phyloP scores from a whole-genome alignment of 2,797 vertebrate species.

The Molossus alvarezi region DNA sequence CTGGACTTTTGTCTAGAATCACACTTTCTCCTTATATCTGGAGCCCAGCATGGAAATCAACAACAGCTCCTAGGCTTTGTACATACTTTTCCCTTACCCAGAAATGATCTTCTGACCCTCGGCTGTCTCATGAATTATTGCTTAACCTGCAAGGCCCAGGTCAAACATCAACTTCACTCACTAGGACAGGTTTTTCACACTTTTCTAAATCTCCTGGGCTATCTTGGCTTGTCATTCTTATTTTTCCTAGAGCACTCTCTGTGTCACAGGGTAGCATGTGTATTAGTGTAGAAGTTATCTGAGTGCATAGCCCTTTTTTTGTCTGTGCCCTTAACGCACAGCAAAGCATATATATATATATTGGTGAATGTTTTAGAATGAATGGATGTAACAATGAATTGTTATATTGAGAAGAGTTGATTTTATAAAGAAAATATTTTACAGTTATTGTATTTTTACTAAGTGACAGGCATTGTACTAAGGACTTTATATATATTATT shows the following conservation, averaged over 20 bases:
- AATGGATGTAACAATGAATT: not conserved
- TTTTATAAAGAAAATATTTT: not conserved
- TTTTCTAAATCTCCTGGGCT: constrained; percentile 7
- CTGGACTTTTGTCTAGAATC: not conserved
- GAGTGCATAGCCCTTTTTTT: not conserved
- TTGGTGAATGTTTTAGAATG: constrained; percentile 9
- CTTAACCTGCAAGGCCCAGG: not conserved
- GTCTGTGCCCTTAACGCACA: not conserved
- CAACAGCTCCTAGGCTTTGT: not conserved
- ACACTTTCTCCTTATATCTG: not conserved
- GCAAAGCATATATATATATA: not conserved
- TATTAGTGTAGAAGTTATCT: not conserved
- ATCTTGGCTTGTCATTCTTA: not conserved
- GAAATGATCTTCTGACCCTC: constrained; percentile 7
- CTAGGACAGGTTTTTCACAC: not conserved
- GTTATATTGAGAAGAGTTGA: not conserved
- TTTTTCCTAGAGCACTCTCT: not conserved
- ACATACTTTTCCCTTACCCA: not conserved
- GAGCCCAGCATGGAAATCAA: not conserved
- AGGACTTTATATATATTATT: not conserved
- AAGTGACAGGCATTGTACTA: not conserved
- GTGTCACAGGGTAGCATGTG: not conserved
- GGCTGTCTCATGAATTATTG: not conserved
- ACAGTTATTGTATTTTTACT: not conserved
- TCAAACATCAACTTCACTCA: constrained; percentile 48